Conservation (phyloP, 2,113 vertebrate species). For the Rallus limicola region DNA sequence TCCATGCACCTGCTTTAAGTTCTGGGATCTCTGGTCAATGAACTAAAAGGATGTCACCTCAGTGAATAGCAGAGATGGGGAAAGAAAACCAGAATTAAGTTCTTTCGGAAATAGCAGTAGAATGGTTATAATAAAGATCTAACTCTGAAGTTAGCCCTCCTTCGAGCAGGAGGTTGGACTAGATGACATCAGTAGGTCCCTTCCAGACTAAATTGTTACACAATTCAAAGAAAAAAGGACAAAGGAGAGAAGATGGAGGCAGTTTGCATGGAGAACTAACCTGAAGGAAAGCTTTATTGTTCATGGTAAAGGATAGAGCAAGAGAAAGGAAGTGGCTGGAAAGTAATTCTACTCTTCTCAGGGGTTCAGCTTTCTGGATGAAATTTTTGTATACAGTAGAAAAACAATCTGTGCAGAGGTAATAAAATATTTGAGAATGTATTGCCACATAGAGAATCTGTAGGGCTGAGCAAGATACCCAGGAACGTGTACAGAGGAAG, state of each 20-base stretch:
- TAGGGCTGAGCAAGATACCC: neutral
- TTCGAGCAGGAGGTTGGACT: neutral
- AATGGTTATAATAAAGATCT: neutral
- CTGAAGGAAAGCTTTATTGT: neutral
- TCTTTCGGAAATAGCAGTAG: neutral
- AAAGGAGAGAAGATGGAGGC: neutral
- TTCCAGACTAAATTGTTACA: neutral
- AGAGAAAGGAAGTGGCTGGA: neutral
- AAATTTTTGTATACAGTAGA: neutral
- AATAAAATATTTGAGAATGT: conserved; percentile 8
- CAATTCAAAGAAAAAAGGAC: neutral
- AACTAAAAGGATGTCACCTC: neutral
- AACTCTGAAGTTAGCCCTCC: neutral
- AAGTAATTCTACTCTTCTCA: neutral
- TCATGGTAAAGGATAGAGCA: neutral
- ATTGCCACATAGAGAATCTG: neutral
- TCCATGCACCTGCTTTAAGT: neutral
- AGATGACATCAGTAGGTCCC: neutral
- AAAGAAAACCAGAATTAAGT: neutral
- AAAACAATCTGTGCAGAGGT: neutral
- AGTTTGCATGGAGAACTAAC: neutral
- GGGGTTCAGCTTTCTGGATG: neutral
- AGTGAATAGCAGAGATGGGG: neutral
- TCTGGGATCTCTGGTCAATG: neutral
- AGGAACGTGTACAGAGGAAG: neutral